phyloP scores from a whole-genome alignment of 2,113 vertebrate species.

The Podilymbus podiceps region DNA sequence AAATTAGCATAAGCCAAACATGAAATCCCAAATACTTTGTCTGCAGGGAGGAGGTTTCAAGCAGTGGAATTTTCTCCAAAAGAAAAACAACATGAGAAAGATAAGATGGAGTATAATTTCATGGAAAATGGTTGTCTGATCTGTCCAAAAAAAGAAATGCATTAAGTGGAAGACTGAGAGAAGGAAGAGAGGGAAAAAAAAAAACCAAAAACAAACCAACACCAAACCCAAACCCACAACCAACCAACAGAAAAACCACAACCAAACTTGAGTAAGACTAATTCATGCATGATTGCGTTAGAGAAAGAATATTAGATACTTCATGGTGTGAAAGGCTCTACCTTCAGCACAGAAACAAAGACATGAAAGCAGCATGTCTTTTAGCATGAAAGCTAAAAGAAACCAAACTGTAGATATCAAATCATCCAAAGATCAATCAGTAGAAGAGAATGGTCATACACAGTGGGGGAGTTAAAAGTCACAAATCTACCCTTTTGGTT shows the following conservation, averaged over 20 bases:
- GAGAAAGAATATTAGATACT: background rate
- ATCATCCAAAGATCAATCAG: background rate
- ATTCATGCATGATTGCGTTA: background rate
- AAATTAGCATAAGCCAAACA: background rate
- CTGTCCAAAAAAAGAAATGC: background rate
- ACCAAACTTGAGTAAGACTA: background rate
- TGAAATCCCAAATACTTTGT: background rate
- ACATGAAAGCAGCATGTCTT: background rate
- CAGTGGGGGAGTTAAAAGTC: background rate
- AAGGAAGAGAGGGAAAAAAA: background rate
- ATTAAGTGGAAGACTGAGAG: background rate
- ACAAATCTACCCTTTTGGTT: background rate
- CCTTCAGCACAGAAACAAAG: background rate
- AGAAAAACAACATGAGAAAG: background rate
- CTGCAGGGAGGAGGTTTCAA: background rate
- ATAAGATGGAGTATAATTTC: background rate
- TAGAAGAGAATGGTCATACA: background rate
- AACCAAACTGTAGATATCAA: background rate
- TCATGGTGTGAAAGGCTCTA: background rate
- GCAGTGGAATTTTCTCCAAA: background rate
- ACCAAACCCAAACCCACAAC: too few relatives aligned
- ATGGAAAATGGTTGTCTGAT: background rate
- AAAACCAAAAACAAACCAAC: too few relatives aligned
- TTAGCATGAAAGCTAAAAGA: too few relatives aligned
- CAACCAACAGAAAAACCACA: too few relatives aligned